Evolutionary conservation across 1,140 invertebrate species (phyloP), one percentile per base, ranked within the genome.

Genomic region (Calosoma granatense): DNA sequence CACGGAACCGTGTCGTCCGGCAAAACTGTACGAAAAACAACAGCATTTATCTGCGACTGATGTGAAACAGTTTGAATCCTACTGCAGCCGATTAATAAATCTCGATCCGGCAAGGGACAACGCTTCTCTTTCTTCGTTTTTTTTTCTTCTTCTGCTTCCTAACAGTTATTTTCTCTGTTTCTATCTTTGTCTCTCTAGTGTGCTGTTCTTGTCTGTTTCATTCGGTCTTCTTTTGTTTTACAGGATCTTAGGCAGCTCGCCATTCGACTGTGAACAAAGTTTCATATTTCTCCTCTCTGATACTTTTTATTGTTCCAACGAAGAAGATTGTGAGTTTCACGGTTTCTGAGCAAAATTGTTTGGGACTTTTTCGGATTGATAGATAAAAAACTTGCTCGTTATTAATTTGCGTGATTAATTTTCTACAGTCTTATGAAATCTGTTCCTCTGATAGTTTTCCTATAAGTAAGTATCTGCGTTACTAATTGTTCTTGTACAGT

Each of bases 41-140:
- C 41, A 17, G 41, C 41, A 47, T 47, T 47, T 47, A 47, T 47
- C 41, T 47, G 41, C 41, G 17, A 47, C 9, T 47, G 41, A 47
- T 47, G 41, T 47, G 15, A 17, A 47, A 17, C 41, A 47, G 41
- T 47, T 47, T 47, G 41, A 47, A 47, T 47, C 41, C 41, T 9
- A 17, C 41, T 47, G 41, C 41, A 47, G 15, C 41, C 41, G 41
- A 47, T 47, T 47, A 47, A 47, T 47, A 47, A 47, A 47, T 47
- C 41, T 47, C 41, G 41, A 47, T 47, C 41, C 41, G 15, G 15
- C 41, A n/a, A 47, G 41, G 41, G 41, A 47, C 41, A 47, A 17
- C 15, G 41, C 41, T 9, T 47, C 17, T 47, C 15, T 17, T 47
- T 11, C 17, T 17, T 4, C 17, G 9, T 17, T 47, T 11, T 17